Evolutionary conservation across 2,113 vertebrate species (phyloP).

Genomic region (Amblyopsis rosae): DNA sequence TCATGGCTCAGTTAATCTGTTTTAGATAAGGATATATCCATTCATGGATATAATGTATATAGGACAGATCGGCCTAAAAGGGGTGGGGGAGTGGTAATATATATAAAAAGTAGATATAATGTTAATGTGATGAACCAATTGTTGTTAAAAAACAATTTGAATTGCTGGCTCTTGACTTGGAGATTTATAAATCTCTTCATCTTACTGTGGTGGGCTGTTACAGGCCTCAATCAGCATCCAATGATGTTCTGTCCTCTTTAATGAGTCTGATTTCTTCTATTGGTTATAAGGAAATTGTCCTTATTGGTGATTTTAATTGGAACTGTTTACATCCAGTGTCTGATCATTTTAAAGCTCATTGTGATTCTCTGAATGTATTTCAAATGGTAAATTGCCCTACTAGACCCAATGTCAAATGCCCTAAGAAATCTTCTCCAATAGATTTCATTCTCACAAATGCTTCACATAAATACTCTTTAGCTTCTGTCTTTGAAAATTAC

Average conservation of each 20-base stretch:
- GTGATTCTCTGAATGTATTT: constrained; percentile 13
- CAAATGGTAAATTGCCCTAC: constrained; percentile 26
- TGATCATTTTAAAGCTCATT: constrained; percentile 20
- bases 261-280: not conserved
- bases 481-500: constrained; percentile 17
- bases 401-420: constrained; percentile 14
- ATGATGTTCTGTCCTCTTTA: not conserved
- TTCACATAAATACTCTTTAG: constrained; percentile 11
- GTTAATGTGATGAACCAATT: not conserved
- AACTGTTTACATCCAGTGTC: not conserved
- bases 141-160: not conserved
- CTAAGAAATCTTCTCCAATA: not conserved
- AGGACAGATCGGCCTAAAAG: constrained; percentile 8
- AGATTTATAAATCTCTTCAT: not conserved
- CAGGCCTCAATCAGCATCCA: not conserved
- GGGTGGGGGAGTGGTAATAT: not conserved
- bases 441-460: constrained; percentile 5
- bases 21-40: constrained; percentile 9
- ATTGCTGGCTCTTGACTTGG: not conserved
- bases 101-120: not conserved
- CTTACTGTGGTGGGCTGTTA: not conserved
- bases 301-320: constrained; percentile 8
- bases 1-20: not conserved
- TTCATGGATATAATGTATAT: constrained; percentile 5
- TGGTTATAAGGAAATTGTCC: not conserved